Conservation (phyloP, 92 coral and sea anemone species). For the Porites lobata region DNA sequence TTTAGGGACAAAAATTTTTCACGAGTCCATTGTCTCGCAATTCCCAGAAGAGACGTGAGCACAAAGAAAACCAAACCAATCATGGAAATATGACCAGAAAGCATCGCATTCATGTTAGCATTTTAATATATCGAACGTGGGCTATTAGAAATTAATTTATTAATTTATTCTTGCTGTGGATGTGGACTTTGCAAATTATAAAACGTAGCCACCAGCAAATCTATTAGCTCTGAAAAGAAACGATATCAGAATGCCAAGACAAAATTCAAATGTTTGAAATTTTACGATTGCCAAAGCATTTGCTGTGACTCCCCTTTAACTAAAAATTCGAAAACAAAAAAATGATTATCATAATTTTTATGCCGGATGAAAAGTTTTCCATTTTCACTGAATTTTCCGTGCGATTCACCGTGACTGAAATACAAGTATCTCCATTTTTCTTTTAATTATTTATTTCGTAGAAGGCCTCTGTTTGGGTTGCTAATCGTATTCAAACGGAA, state of each 20-base stretch:
- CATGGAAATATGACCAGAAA: too few relatives aligned
- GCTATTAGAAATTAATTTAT: background rate
- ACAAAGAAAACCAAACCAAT: too few relatives aligned
- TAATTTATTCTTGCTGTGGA: background rate
- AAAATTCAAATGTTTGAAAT: too few relatives aligned
- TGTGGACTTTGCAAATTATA: background rate
- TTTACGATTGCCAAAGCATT: too few relatives aligned
- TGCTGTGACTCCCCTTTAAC: background rate
- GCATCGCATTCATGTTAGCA: too few relatives aligned
- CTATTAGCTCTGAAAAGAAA: background rate
- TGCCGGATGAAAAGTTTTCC: background rate
- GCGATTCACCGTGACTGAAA: background rate
- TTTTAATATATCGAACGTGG: too few relatives aligned
- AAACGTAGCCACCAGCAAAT: slow-evolving; percentile 2
- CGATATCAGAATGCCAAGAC: too few relatives aligned
- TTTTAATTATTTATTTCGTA: slow-evolving; percentile 34
- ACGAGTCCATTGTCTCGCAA: too few relatives aligned
- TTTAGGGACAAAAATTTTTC: too few relatives aligned
- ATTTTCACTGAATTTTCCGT: background rate
- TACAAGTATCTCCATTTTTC: background rate
- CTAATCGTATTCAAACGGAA: slow-evolving; percentile 1
- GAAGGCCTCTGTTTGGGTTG: slow-evolving; percentile 8
- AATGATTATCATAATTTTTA: too few relatives aligned
- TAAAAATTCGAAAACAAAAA: too few relatives aligned
- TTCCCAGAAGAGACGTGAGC: too few relatives aligned